These are phyloP conservation scores for Deilephila elpenor DNA, from an alignment of 2,888 invertebrate species.

Conservation along the genomic window DNA sequence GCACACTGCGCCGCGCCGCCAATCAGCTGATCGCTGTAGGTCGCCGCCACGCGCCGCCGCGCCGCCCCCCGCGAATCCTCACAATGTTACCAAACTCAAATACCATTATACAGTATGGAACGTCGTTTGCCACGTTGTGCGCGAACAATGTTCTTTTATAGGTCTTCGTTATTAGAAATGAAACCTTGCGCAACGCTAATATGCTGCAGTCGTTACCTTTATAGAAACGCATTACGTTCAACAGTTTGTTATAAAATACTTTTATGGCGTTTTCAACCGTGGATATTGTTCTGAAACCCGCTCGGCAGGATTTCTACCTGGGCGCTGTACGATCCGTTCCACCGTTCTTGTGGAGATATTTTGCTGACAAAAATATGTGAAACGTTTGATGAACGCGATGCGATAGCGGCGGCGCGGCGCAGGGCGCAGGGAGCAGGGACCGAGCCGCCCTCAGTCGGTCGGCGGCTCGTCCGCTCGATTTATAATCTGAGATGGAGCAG, in stretches of 20 bases:
- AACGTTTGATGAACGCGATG: not conserved
- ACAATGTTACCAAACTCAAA: constrained; percentile 23
- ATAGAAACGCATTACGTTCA: not conserved
- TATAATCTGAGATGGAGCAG: constrained; percentile 67
- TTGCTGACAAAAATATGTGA: not conserved
- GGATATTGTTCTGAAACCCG: not conserved
- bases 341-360: not conserved
- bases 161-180: constrained; percentile 18
- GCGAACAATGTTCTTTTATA: constrained; percentile 18
- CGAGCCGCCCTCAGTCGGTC: constrained; percentile 19
- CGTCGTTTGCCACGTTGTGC: constrained; percentile 1
- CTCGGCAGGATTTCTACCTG: not conserved
- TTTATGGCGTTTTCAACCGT: not conserved
- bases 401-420: not conserved
- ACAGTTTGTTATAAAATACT: constrained; percentile 14
- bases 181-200: constrained; percentile 18
- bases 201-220: constrained; percentile 23
- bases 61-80: constrained; percentile 15
- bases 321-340: not conserved
- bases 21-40: constrained; percentile 80
- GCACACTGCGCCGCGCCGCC: constrained; percentile 54
- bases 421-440: constrained; percentile 10
- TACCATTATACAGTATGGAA: not conserved
- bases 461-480: constrained; percentile 40
- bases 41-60: constrained; percentile 49